Evolutionary conservation across 2,797 vertebrate genomes (phyloP).

Genomic region (Neopelma chrysocephalum): DNA sequence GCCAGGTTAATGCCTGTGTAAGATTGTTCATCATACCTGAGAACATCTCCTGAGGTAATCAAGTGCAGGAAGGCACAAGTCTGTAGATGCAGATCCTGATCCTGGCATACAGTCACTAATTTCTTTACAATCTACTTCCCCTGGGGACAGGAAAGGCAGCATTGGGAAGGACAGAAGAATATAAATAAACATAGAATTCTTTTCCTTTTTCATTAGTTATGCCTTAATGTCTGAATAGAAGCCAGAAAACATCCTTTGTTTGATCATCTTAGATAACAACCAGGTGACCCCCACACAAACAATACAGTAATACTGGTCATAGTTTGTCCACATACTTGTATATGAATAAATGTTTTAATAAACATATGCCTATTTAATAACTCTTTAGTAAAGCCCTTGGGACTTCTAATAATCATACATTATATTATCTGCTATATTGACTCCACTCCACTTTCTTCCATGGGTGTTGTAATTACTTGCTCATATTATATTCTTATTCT

Average conservation of each 20-base stretch:
- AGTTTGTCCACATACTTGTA: background rate
- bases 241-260: background rate
- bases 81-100: conserved; percentile 85
- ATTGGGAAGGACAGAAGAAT: background rate
- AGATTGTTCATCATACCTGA: conserved; percentile 78
- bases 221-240: background rate
- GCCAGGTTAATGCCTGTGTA: background rate
- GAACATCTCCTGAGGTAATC: conserved; percentile 95
- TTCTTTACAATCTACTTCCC: conserved; percentile 92
- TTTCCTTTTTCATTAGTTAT: background rate
- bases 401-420: background rate
- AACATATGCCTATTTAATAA: background rate
- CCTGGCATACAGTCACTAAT: conserved; percentile 87
- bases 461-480: background rate
- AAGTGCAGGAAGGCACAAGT: conserved; percentile 94
- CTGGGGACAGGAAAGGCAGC: conserved; percentile 66
- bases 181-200: background rate
- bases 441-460: background rate
- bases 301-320: background rate
- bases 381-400: background rate
- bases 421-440: background rate
- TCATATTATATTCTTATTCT: background rate
- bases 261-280: background rate
- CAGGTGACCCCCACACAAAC: background rate
- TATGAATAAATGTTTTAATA: background rate